These are phyloP conservation scores for Carassius carassius DNA, from an alignment of 2,113 vertebrate species.

Conservation along the genomic window DNA sequence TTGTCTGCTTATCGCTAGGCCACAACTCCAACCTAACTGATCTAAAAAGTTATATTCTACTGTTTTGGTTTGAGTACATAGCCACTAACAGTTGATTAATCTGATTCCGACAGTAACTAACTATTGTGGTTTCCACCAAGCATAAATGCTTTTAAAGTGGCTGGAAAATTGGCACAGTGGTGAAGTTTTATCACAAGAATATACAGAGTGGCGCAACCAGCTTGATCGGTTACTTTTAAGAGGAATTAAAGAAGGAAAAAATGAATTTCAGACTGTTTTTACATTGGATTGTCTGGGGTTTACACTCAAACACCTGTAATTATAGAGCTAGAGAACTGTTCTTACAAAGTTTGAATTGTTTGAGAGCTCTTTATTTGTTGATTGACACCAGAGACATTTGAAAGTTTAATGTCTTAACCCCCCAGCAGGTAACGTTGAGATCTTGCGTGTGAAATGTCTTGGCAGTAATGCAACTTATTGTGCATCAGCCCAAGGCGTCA, in stretches of 20 bases:
- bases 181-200: background rate
- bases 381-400: conserved; percentile 21
- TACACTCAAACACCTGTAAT: background rate
- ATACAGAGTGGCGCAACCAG: background rate
- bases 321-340: background rate
- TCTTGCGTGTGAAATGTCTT: background rate
- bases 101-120: background rate
- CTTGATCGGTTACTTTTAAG: background rate
- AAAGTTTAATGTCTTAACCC: background rate
- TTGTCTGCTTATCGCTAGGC: background rate
- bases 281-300: background rate
- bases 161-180: conserved; percentile 9
- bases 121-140: conserved; percentile 6
- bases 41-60: background rate
- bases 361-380: background rate
- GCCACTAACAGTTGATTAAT: background rate
- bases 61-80: background rate
- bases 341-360: background rate
- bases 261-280: background rate
- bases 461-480: conserved; percentile 3
- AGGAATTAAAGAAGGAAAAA: background rate
- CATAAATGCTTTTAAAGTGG: conserved; percentile 18
- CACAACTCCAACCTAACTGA: background rate
- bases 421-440: background rate
- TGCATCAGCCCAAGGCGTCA: background rate